Evolutionary conservation across 2,113 vertebrate genomes (phyloP).

Genomic region (Scartelaos histophorus): DNA sequence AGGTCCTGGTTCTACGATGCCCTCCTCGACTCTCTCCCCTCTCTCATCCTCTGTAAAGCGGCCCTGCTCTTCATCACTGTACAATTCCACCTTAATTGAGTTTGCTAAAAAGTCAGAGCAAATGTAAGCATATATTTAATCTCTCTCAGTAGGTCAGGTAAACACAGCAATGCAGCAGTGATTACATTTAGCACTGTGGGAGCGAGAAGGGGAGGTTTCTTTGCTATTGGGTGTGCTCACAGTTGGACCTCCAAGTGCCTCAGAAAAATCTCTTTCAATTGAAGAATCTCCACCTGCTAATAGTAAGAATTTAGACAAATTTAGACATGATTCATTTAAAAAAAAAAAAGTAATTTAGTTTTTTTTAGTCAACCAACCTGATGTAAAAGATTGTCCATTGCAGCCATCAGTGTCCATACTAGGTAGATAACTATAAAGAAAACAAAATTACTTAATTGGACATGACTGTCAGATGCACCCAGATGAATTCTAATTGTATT

Average conservation of each 20-base stretch:
- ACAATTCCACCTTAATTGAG: slow-evolving; percentile 98
- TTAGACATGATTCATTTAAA: neutral
- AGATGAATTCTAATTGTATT: neutral
- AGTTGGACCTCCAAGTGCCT: slow-evolving; percentile 85
- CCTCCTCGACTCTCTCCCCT: slow-evolving; percentile 82
- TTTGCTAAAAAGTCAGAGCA: slow-evolving; percentile 75
- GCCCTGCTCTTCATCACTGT: slow-evolving; percentile 92
- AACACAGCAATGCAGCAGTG: neutral
- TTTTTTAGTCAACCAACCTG: slow-evolving; percentile 75
- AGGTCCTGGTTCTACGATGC: slow-evolving; percentile 68
- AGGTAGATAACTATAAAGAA: slow-evolving; percentile 32
- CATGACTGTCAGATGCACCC: neutral
- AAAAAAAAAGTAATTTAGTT: no score
- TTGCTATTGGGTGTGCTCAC: slow-evolving; percentile 97
- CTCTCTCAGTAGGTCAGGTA: neutral
- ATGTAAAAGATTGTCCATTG: slow-evolving; percentile 88
- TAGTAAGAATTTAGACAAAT: slow-evolving; percentile 24
- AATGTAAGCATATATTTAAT: neutral
- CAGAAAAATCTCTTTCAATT: slow-evolving; percentile 94
- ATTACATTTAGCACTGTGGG: slow-evolving; percentile 87
- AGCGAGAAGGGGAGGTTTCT: slow-evolving; percentile 90
- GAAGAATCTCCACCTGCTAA: slow-evolving; percentile 92
- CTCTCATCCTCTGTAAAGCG: slow-evolving; percentile 79
- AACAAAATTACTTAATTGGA: neutral
- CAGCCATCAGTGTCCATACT: slow-evolving; percentile 95